Evolutionary conservation across 2,113 vertebrate species (phyloP).

Genomic region (Bostrychus sinensis): DNA sequence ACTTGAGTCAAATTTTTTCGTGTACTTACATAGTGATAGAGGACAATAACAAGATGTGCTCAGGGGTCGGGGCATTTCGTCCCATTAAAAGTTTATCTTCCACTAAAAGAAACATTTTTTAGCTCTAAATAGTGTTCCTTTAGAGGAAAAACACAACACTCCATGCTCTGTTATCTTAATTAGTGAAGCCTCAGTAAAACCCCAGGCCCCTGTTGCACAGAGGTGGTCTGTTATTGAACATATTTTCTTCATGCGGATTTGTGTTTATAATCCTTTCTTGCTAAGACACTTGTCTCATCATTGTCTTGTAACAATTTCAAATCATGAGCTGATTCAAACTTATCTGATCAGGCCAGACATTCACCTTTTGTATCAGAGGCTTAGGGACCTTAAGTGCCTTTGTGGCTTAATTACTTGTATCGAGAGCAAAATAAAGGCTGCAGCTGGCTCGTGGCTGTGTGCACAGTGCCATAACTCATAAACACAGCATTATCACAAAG

Average conservation of each 20-base stretch:
- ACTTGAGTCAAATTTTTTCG: too few relatives aligned
- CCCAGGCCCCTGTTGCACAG: neutral
- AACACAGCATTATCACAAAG: slow-evolving; percentile 60
- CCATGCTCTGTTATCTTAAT: too few relatives aligned
- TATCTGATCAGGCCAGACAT: slow-evolving; percentile 42
- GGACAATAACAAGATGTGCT: too few relatives aligned
- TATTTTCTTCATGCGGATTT: slow-evolving; percentile 11
- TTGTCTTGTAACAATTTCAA: slow-evolving; percentile 50
- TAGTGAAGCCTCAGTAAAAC: too few relatives aligned
- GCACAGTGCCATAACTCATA: slow-evolving; percentile 69
- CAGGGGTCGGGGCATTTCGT: too few relatives aligned
- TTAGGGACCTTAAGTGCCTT: slow-evolving; percentile 61
- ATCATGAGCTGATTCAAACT: slow-evolving; percentile 53
- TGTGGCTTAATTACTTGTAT: slow-evolving; percentile 72
- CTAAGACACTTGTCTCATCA: slow-evolving; percentile 68
- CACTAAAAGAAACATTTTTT: too few relatives aligned
- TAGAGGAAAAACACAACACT: too few relatives aligned
- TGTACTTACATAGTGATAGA: too few relatives aligned
- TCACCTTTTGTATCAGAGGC: slow-evolving; percentile 56
- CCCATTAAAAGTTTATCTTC: too few relatives aligned
- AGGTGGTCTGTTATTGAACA: slow-evolving; percentile 8
- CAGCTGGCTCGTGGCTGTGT: slow-evolving; percentile 77
- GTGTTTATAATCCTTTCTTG: slow-evolving; percentile 27
- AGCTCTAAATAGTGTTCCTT: too few relatives aligned
- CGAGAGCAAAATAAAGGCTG: slow-evolving; percentile 65